These are phyloP conservation scores for Ophion costatus DNA, from an alignment of 2,888 invertebrate species.

Conservation along the genomic window DNA sequence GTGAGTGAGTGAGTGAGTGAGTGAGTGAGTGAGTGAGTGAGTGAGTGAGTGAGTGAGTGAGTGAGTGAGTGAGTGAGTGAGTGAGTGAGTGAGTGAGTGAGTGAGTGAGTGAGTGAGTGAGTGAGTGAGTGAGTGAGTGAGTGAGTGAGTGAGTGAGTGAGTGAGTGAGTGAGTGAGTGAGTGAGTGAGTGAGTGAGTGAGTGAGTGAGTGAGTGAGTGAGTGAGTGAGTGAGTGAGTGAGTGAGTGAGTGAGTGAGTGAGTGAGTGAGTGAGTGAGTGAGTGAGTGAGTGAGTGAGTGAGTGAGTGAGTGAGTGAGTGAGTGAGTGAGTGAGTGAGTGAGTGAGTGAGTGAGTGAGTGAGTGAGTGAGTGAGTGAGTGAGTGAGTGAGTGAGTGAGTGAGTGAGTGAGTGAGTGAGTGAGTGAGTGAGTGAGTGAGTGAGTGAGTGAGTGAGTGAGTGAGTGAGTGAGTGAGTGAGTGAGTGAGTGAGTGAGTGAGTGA, in stretches of 20 bases:
- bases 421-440: slow-evolving; percentile 54
- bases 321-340: slow-evolving; percentile 53
- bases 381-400: slow-evolving; percentile 41
- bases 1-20: slow-evolving; percentile 52
- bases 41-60: slow-evolving; percentile 40
- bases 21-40: slow-evolving; percentile 41
- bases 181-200: slow-evolving; percentile 52
- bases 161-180: slow-evolving; percentile 23
- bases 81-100: slow-evolving; percentile 16
- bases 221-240: slow-evolving; percentile 40
- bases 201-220: slow-evolving; percentile 41
- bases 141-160: slow-evolving; percentile 53
- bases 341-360: slow-evolving; percentile 23
- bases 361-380: slow-evolving; percentile 52
- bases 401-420: slow-evolving; percentile 40
- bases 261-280: slow-evolving; percentile 16
- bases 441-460: slow-evolving; percentile 16
- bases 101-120: slow-evolving; percentile 55
- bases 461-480: slow-evolving; percentile 55
- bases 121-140: slow-evolving; percentile 16
- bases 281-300: slow-evolving; percentile 55
- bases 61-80: slow-evolving; percentile 54
- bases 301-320: slow-evolving; percentile 16
- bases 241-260: slow-evolving; percentile 54
- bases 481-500: slow-evolving; percentile 16